phyloP scores from a whole-genome alignment of 2,797 vertebrate genomes.

The Hemibagrus guttatus region DNA sequence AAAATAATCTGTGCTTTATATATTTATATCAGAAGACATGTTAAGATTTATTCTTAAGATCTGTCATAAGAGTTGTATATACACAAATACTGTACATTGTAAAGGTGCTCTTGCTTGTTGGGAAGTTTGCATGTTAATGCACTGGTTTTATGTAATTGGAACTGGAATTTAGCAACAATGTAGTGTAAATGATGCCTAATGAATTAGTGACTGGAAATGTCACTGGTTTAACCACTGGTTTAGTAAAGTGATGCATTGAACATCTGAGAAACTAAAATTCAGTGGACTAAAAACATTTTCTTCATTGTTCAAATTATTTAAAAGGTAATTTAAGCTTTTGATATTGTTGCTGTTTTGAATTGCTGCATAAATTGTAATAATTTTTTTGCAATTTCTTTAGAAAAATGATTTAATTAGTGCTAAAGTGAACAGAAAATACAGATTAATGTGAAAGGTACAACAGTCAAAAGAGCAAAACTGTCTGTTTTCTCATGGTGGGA shows the following conservation, averaged over 20 bases:
- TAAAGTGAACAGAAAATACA: neutral
- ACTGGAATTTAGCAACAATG: neutral
- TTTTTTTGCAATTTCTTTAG: neutral
- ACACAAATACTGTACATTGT: neutral
- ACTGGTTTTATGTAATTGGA: neutral
- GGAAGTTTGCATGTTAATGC: neutral
- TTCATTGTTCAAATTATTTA: neutral
- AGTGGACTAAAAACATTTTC: neutral
- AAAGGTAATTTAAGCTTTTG: neutral
- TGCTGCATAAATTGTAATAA: neutral
- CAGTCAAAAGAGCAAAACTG: neutral
- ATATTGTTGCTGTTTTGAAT: neutral
- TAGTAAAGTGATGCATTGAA: neutral
- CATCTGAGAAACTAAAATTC: neutral
- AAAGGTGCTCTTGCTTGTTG: neutral
- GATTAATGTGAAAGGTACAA: neutral
- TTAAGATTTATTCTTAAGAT: neutral
- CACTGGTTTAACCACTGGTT: neutral
- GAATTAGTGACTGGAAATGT: neutral
- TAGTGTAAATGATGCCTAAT: neutral
- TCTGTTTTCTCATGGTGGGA: neutral
- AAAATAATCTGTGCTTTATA: conserved; percentile 36
- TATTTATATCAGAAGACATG: conserved; percentile 5
- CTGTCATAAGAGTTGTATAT: neutral
- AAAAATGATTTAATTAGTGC: neutral